A percentile compares a stretch with the other conserved stretches of the same genome.
Conservation (phyloP, 2,113 vertebrate species). For the Stercorarius parasiticus region DNA sequence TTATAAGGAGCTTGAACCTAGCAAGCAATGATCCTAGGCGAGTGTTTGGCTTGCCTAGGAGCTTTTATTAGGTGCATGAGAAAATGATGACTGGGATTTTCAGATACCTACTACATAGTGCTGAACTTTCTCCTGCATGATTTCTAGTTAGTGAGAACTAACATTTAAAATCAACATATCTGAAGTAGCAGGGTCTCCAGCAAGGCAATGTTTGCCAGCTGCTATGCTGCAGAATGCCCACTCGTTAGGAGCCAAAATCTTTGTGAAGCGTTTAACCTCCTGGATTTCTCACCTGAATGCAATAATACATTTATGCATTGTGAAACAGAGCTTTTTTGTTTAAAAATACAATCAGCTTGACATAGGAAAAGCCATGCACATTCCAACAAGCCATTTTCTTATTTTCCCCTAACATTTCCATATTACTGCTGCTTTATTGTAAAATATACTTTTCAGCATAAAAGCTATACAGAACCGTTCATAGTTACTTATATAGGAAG, state of each 20-base stretch:
- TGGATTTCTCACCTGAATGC: not conserved
- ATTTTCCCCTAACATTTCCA: not conserved
- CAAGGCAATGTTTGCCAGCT: not conserved
- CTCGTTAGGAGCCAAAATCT: not conserved
- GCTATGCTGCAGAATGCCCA: not conserved
- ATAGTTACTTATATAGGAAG: not conserved
- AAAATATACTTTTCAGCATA: not conserved
- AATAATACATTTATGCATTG: not conserved
- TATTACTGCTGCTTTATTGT: not conserved
- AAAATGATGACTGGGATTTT: not conserved
- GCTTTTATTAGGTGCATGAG: not conserved
- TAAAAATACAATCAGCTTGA: not conserved
- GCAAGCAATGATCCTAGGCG: not conserved
- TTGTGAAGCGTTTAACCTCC: not conserved
- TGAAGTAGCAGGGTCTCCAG: not conserved
- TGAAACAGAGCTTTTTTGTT: not conserved
- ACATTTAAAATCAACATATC: not conserved
- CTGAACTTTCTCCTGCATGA: not conserved
- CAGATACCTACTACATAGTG: not conserved
- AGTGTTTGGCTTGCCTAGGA: not conserved
- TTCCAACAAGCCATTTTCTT: not conserved
- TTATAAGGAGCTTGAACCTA: not conserved
- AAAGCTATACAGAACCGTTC: not conserved
- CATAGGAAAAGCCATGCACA: not conserved
- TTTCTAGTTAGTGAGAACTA: not conserved